Base-by-base conservation (phyloP, 1,140 invertebrate genomes). In the Arctopsyche grandis region DNA sequence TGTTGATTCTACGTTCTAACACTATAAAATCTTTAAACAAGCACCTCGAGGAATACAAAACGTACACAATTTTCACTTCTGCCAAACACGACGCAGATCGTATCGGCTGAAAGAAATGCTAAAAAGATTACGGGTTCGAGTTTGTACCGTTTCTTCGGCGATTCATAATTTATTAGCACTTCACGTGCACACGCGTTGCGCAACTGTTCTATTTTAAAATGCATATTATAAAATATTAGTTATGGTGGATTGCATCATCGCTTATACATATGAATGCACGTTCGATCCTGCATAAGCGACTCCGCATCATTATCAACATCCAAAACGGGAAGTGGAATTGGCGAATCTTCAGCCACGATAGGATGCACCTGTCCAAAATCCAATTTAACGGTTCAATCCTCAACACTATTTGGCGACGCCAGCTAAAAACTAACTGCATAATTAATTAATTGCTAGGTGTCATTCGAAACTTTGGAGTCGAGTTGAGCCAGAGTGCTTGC, bases 151-250 rank as follows among this genome's bases (percentile, higher is more conserved):
- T 66, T 22, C 9, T 66, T 66, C 14, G 10, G 24, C 21, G 21
- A 22, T 66, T 21, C 63, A 66, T 66, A 66, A 66, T 66, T 66
- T 66, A 66, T 66, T 26, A 16, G 56, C 21, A 60, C 56, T 16
- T 60, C 16, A 19, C 56, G 16, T 21, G 56, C 56, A 60, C 63
- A 66, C 44, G 44, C n/a, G 44, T 66, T 66, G 63, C 63, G 24
- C 24, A 66, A 66, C 63, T 66, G 63, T 66, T 66, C 63, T 22
- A 66, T 66, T 66, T 66, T 66, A 14, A 66, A 66, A 66, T 29
- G 63, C 63, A 66, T 52, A 52, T 52, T 52, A 14, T 52, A 52
- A 38, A 52, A 52, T 52, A 52, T 3, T 10, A 52, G 10, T 16
- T 14, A 52, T 52, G 10, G 48, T 16, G 48, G 12, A 12, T 52